Conservation (phyloP, 2,888 invertebrate species). For the Phyto melanocephala region DNA sequence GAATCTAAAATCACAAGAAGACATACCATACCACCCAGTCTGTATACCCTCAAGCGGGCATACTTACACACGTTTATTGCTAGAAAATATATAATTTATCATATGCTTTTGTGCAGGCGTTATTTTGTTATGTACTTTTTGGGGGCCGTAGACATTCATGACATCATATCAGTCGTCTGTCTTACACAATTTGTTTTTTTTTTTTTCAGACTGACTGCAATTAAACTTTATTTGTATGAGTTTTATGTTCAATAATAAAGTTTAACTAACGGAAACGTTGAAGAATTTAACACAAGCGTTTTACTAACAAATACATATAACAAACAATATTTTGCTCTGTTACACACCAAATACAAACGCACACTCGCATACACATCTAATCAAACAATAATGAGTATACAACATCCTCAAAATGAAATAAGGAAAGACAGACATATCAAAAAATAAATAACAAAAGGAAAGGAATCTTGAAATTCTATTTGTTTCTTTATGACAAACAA, state of each 20-base stretch:
- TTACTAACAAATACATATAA: background rate
- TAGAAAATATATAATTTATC: constrained; percentile 25
- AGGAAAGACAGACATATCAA: no score
- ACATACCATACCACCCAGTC: background rate
- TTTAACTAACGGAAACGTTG: constrained; percentile 1
- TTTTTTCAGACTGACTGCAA: constrained; percentile 33
- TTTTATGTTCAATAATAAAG: constrained; percentile 55
- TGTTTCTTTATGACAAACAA: constrained; percentile 33
- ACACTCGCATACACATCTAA: no score
- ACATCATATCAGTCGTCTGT: constrained; percentile 26
- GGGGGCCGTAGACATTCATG: background rate
- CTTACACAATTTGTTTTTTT: background rate
- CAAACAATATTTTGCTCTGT: constrained; percentile 7
- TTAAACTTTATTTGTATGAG: constrained; percentile 54
- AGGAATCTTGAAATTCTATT: constrained; percentile 15
- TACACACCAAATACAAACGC: no score
- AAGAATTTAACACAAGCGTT: constrained; percentile 8
- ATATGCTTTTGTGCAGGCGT: background rate
- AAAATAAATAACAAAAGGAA: constrained; percentile 28
- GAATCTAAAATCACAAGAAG: background rate
- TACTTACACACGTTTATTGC: background rate
- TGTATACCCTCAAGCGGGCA: background rate
- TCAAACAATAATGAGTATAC: constrained; percentile 3
- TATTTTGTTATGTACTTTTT: background rate
- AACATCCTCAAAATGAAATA: constrained; percentile 29